Conservation (phyloP, 2,888 invertebrate species). For the Selenia dentaria region DNA sequence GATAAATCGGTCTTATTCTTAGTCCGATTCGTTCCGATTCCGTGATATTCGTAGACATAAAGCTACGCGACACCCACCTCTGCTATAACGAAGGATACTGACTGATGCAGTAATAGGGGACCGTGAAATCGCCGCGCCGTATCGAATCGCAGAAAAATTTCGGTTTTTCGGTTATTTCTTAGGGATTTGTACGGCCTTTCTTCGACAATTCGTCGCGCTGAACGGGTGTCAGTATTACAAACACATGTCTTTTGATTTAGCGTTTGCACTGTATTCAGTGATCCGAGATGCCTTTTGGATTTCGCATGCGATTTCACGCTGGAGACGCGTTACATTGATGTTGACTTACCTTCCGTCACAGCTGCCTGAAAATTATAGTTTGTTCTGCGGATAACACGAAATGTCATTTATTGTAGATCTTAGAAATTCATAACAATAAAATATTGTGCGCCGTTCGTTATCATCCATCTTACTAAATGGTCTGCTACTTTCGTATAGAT, state of each 20-base stretch:
- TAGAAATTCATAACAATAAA: conserved; percentile 25
- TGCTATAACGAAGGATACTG: conserved; percentile 51
- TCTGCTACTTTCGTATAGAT: background rate
- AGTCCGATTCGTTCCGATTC: conserved; percentile 77
- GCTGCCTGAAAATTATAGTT: conserved; percentile 67
- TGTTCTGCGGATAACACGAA: conserved; percentile 26
- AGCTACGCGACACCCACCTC: conserved; percentile 63
- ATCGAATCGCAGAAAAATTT: conserved; percentile 84
- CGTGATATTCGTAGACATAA: conserved; percentile 57
- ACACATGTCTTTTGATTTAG: conserved; percentile 81
- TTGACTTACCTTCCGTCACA: conserved; percentile 84
- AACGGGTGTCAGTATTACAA: conserved; percentile 82
- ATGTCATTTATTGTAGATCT: conserved; percentile 34
- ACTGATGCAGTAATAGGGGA: conserved; percentile 69
- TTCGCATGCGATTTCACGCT: conserved; percentile 79
- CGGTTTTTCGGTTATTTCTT: conserved; percentile 85
- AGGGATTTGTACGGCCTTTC: conserved; percentile 84
- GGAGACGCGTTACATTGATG: conserved; percentile 81
- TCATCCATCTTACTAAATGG: conserved; percentile 23
- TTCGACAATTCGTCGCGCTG: conserved; percentile 77
- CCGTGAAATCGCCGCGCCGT: conserved; percentile 77
- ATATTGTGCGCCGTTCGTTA: conserved; percentile 6
- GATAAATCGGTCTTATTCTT: conserved; percentile 77
- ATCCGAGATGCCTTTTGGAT: conserved; percentile 76
- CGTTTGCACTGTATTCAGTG: conserved; percentile 53